These are phyloP conservation scores for Poecilia gillii DNA, from an alignment of 2,797 vertebrate species.

Conservation along the genomic window DNA sequence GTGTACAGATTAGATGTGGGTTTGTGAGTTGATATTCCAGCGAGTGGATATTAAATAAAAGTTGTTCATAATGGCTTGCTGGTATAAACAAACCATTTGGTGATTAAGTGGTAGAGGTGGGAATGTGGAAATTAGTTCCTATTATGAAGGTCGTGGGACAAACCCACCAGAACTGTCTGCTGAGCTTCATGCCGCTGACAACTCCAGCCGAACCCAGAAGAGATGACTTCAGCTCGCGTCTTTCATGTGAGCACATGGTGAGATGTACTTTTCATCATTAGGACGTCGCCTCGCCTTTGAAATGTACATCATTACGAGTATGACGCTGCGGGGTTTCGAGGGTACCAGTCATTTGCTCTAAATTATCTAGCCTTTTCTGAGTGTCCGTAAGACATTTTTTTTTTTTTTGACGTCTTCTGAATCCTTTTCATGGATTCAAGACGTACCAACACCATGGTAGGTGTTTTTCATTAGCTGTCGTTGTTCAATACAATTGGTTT, in stretches of 20 bases:
- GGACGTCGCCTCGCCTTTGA: slow-evolving; percentile 50
- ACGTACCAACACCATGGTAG: slow-evolving; percentile 46
- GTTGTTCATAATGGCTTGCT: not conserved
- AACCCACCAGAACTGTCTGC: slow-evolving; percentile 3
- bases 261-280: slow-evolving; percentile 35
- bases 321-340: slow-evolving; percentile 41
- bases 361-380: slow-evolving; percentile 30
- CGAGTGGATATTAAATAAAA: slow-evolving; percentile 8
- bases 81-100: slow-evolving; percentile 6
- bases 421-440: slow-evolving; percentile 55
- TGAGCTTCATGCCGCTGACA: slow-evolving; percentile 10
- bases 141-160: slow-evolving; percentile 30
- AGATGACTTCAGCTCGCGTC: slow-evolving; percentile 23
- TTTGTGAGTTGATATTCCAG: slow-evolving; percentile 26
- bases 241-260: slow-evolving; percentile 37
- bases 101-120: not conserved
- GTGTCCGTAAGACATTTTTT: slow-evolving; percentile 16
- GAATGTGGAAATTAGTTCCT: slow-evolving; percentile 22
- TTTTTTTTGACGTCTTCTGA: slow-evolving; percentile 27
- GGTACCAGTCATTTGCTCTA: slow-evolving; percentile 46
- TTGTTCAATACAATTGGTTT: slow-evolving; percentile 68
- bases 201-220: slow-evolving; percentile 15
- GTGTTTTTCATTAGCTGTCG: slow-evolving; percentile 62
- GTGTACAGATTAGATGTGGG: slow-evolving; percentile 39
- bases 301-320: slow-evolving; percentile 45